phyloP scores from a whole-genome alignment of 2,113 vertebrate genomes.

The Eolophus roseicapilla region DNA sequence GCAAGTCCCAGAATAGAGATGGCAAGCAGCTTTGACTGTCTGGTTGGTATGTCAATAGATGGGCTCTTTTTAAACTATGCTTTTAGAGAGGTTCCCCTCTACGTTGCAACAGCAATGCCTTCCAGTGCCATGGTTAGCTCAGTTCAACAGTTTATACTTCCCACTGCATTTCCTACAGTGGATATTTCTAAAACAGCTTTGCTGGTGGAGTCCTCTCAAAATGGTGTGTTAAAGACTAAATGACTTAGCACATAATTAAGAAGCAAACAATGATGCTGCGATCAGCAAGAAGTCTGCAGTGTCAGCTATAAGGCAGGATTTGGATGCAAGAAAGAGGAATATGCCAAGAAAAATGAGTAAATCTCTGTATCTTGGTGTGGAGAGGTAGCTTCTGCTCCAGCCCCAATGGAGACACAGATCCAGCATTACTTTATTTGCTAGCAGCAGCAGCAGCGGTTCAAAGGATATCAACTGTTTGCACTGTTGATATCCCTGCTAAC shows the following conservation, averaged over 20 bases:
- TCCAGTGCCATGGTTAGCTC: background rate
- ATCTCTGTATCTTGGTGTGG: background rate
- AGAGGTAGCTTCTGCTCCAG: background rate
- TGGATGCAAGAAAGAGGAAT: background rate
- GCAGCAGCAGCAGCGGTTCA: background rate
- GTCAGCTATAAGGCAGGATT: background rate
- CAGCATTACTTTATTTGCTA: background rate
- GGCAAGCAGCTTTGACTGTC: background rate
- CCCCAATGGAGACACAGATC: background rate
- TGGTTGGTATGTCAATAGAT: background rate
- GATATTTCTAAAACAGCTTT: background rate
- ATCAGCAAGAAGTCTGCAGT: background rate
- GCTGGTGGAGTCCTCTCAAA: background rate
- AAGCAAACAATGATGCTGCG: background rate
- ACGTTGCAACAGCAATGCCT: background rate
- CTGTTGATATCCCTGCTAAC: background rate
- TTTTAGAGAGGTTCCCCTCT: background rate
- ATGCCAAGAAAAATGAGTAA: background rate
- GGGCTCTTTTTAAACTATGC: background rate
- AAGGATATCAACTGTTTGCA: background rate
- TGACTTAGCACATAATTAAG: constrained; percentile 36
- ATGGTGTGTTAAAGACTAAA: background rate
- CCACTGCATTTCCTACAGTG: background rate
- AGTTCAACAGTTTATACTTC: background rate
- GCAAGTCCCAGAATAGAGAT: background rate